Conservation (phyloP, 2,888 invertebrate species). For the Zygothrica quintamaculata region DNA sequence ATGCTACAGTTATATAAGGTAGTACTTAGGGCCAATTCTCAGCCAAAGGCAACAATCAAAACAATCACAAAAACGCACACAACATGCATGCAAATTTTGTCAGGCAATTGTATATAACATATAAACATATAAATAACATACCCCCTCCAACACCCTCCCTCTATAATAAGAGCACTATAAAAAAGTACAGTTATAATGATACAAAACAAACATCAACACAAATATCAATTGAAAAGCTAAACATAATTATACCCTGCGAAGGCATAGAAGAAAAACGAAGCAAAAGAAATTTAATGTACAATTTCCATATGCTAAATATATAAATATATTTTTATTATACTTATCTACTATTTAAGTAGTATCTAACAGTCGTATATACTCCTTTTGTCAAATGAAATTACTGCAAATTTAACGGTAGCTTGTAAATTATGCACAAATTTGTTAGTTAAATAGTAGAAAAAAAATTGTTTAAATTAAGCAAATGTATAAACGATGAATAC, state of each 20-base stretch:
- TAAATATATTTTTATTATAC: no score
- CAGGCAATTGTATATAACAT: no score
- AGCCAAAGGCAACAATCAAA: conserved; percentile 10
- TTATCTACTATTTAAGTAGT: no score
- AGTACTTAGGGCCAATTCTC: conserved; percentile 6
- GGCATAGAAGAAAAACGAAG: conserved; percentile 41
- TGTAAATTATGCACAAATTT: conserved; percentile 30
- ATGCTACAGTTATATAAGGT: no score
- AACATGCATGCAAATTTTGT: conserved; percentile 60
- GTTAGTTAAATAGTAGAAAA: conserved; percentile 29
- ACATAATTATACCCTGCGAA: conserved; percentile 10
- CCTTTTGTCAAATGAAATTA: conserved; percentile 29
- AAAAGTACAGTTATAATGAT: conserved; percentile 63
- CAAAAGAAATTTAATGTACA: no score
- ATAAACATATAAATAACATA: no score
- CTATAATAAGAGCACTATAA: neutral
- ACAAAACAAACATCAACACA: conserved; percentile 22
- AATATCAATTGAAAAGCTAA: conserved; percentile 31
- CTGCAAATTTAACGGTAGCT: conserved; percentile 56
- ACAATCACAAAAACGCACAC: conserved; percentile 29
- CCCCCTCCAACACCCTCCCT: no score
- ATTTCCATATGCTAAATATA: no score
- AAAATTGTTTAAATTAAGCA: conserved; percentile 21
- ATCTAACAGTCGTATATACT: no score
- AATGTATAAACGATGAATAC: conserved; percentile 7